These are phyloP conservation scores for Desoria tigrina DNA, from an alignment of 2,888 invertebrate genomes.

Conservation along the genomic window DNA sequence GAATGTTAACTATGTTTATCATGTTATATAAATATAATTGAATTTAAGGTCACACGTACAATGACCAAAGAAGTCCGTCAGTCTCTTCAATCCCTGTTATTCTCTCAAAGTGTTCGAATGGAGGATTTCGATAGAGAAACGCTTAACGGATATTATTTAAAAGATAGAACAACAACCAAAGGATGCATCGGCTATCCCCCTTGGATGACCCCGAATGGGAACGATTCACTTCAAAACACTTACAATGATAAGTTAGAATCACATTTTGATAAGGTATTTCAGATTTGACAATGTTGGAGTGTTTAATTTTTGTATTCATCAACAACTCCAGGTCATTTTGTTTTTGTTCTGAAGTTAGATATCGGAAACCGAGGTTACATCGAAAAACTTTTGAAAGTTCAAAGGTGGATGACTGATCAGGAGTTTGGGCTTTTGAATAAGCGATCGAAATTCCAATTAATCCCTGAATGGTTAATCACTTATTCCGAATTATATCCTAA, in stretches of 20 bases:
- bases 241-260: constrained; percentile 60
- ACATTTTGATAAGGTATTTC: constrained; percentile 72
- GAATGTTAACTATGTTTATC: too few relatives aligned
- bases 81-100: constrained; percentile 78
- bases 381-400: constrained; percentile 31
- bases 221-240: not conserved
- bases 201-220: constrained; percentile 64
- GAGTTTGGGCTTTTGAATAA: constrained; percentile 33
- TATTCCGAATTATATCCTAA: not conserved
- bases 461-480: constrained; percentile 42
- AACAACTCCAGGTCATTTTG: too few relatives aligned
- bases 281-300: too few relatives aligned
- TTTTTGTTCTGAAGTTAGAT: constrained; percentile 16
- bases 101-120: constrained; percentile 76
- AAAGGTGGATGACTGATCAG: constrained; percentile 37
- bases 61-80: constrained; percentile 85
- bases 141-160: constrained; percentile 76
- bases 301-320: too few relatives aligned
- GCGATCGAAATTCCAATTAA: too few relatives aligned
- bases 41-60: too few relatives aligned
- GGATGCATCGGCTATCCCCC: constrained; percentile 90
- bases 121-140: constrained; percentile 83
- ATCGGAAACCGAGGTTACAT: constrained; percentile 35
- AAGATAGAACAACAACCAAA: constrained; percentile 81
- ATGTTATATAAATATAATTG: too few relatives aligned